A percentile compares a stretch with the other conserved stretches of the same genome.
Conservation (phyloP, 1,140 invertebrate species). For the Bactericera cockerelli region DNA sequence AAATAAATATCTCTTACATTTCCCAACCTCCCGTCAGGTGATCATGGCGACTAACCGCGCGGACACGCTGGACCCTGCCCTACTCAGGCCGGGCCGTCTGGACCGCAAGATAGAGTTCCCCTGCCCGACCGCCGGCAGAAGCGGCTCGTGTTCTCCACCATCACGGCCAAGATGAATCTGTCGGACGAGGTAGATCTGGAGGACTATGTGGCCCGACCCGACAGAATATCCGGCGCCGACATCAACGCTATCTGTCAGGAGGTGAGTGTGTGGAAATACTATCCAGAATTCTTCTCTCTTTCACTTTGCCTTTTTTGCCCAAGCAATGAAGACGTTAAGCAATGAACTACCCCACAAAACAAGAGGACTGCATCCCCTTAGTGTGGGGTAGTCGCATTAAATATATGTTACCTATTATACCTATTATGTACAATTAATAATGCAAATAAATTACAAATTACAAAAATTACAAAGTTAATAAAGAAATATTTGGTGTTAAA, state of each 20-base stretch:
- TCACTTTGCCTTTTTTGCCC: too few relatives aligned
- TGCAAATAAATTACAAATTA: too few relatives aligned
- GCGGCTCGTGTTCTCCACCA: constrained; percentile 93
- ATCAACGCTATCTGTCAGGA: constrained; percentile 99
- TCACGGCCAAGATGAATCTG: constrained; percentile 98
- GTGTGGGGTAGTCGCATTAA: too few relatives aligned
- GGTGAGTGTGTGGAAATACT: too few relatives aligned
- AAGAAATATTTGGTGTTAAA: too few relatives aligned
- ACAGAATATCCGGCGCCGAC: constrained; percentile 96
- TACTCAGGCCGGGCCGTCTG: constrained; percentile 88
- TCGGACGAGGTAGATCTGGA: constrained; percentile 98
- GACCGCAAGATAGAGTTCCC: constrained; percentile 99
- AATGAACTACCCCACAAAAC: too few relatives aligned
- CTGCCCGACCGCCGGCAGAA: constrained; percentile 95
- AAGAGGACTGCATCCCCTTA: too few relatives aligned
- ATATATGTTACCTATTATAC: too few relatives aligned
- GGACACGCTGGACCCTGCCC: constrained; percentile 94
- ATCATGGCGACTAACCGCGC: constrained; percentile 99
- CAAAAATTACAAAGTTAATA: too few relatives aligned
- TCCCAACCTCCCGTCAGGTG: constrained; percentile 43
- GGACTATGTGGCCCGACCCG: constrained; percentile 95
- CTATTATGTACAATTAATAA: too few relatives aligned
- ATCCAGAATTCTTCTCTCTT: constrained; percentile 14
- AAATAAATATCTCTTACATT: too few relatives aligned
- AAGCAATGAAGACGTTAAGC: too few relatives aligned